Evolutionary conservation across 2,888 invertebrate species (phyloP).

Genomic region (Poecilus cupreus): DNA sequence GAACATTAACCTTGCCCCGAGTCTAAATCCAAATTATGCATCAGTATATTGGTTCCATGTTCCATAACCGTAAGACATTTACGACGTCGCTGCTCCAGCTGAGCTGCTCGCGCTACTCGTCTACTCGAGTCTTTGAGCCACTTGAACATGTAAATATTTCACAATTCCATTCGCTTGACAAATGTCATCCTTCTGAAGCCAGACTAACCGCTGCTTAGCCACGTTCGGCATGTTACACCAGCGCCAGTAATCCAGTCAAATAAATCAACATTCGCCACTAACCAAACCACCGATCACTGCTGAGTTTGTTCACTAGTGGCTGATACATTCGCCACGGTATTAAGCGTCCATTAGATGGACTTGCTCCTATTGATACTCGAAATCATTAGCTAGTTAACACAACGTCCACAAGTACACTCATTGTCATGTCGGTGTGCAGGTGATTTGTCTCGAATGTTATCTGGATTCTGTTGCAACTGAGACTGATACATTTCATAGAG

Average conservation of each 20-base stretch:
- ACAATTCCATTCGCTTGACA: constrained; percentile 51
- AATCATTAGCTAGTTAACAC: not conserved
- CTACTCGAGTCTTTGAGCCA: not conserved
- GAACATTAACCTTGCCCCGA: constrained; percentile 56
- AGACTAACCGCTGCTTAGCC: constrained; percentile 17
- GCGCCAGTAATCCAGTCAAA: constrained; percentile 15
- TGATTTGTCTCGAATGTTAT: no score
- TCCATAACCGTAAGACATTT: constrained; percentile 57
- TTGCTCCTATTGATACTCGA: not conserved
- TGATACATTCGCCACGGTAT: constrained; percentile 4
- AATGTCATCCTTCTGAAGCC: constrained; percentile 49
- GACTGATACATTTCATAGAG: no score
- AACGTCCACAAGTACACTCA: no score
- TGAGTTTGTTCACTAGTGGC: not conserved
- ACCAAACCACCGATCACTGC: constrained; percentile 21
- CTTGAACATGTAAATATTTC: constrained; percentile 53
- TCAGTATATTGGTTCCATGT: constrained; percentile 53
- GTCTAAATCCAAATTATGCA: constrained; percentile 60
- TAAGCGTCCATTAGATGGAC: constrained; percentile 13
- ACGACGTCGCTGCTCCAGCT: constrained; percentile 6
- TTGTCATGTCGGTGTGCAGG: no score
- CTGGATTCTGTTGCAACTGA: no score
- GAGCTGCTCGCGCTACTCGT: not conserved
- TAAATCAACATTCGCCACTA: constrained; percentile 17
- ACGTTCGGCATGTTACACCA: not conserved